A percentile compares a stretch with the other conserved stretches of the same genome.
phyloP scores from a whole-genome alignment of 1,140 invertebrate genomes.

The Aphelenchoides besseyi region DNA sequence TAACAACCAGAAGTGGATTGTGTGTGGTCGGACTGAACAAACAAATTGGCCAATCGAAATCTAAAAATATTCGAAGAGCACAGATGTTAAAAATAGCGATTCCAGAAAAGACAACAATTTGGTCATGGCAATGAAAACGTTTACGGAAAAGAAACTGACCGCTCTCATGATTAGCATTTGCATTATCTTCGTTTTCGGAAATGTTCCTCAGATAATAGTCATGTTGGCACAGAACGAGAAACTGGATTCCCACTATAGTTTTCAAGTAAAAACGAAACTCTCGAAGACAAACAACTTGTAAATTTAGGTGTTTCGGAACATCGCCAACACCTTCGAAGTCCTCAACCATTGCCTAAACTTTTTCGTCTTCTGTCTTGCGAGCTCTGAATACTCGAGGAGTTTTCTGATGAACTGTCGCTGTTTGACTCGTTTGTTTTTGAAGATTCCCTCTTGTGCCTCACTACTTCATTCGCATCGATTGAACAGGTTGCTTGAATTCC shows the following conservation, averaged over 20 bases:
- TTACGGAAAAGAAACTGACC: conserved; percentile 59
- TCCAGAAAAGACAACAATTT: conserved; percentile 18
- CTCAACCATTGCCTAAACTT: conserved; percentile 61
- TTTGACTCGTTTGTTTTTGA: conserved; percentile 29
- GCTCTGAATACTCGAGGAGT: conserved; percentile 50
- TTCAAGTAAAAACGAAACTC: conserved; percentile 55
- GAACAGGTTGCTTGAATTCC: conserved; percentile 36
- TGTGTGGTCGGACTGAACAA: neutral
- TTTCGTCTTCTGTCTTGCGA: conserved; percentile 59
- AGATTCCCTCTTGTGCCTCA: conserved; percentile 36
- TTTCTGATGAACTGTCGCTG: conserved; percentile 50
- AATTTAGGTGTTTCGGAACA: conserved; percentile 57
- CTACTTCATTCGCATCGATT: conserved; percentile 36
- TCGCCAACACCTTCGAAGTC: conserved; percentile 57
- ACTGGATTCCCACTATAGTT: conserved; percentile 47
- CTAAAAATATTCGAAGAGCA: neutral
- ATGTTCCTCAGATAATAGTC: conserved; percentile 57
- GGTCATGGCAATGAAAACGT: conserved; percentile 42
- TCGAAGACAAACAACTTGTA: too few species aligned
- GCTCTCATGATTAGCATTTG: conserved; percentile 56
- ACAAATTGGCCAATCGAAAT: conserved; percentile 21
- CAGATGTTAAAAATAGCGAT: neutral
- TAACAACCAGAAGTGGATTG: neutral
- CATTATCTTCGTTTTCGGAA: conserved; percentile 55
- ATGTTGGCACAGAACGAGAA: conserved; percentile 59